Conservation (phyloP, 2,113 vertebrate genomes). For the Sinocyclocheilus maitianheensis region DNA sequence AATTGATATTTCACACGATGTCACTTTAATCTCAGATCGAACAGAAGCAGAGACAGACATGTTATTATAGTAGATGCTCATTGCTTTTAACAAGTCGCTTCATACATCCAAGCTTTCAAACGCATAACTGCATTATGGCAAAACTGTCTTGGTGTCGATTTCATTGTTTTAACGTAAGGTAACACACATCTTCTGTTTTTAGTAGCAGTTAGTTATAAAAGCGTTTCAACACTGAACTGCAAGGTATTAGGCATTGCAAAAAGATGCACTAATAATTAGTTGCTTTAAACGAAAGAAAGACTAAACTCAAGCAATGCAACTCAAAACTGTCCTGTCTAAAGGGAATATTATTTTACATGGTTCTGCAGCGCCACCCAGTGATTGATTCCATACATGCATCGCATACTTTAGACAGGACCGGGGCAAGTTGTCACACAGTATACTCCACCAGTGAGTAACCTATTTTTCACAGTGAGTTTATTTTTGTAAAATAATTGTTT, state of each 20-base stretch:
- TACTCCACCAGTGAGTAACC: too few species aligned
- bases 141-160: background rate
- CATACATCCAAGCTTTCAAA: background rate
- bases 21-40: background rate
- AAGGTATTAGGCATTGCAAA: background rate
- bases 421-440: background rate
- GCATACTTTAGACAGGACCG: background rate
- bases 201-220: background rate
- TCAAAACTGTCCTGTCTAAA: background rate
- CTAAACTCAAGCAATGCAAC: background rate
- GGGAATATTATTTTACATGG: background rate
- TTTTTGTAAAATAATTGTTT: background rate
- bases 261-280: background rate
- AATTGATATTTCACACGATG: background rate
- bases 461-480: background rate
- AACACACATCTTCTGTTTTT: background rate
- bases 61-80: background rate
- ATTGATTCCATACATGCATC: background rate
- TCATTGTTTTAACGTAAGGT: background rate
- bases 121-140: background rate
- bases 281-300: background rate
- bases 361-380: slow-evolving; percentile 20
- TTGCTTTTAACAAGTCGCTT: background rate
- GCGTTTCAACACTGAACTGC: background rate
- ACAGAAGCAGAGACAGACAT: background rate